phyloP scores from a whole-genome alignment of 1,140 invertebrate species.

The Cydia fagiglandana region DNA sequence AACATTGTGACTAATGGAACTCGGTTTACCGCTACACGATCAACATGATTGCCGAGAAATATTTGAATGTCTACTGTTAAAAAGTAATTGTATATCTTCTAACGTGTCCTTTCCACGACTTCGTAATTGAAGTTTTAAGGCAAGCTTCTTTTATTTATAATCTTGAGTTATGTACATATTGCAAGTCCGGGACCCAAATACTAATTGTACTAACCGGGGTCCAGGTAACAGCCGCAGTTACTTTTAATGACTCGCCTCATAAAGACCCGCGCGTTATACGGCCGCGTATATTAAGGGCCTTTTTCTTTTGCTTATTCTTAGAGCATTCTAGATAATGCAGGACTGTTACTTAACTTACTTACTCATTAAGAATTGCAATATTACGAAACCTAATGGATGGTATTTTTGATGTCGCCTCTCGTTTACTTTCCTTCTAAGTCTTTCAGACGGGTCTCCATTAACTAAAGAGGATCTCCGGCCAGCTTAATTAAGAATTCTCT shows the following conservation, averaged over 20 bases:
- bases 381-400: slow-evolving; percentile 44
- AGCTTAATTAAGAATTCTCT: slow-evolving; percentile 77
- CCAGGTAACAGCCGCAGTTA: slow-evolving; percentile 11
- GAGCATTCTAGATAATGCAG: background rate
- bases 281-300: slow-evolving; percentile 12
- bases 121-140: background rate
- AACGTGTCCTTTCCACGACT: background rate
- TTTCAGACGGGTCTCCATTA: slow-evolving; percentile 66
- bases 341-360: slow-evolving; percentile 4
- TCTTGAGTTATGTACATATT: background rate
- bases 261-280: too few relatives aligned
- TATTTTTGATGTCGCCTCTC: slow-evolving; percentile 52
- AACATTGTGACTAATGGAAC: slow-evolving; percentile 35
- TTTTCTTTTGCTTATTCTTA: slow-evolving; percentile 13
- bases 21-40: slow-evolving; percentile 8
- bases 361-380: slow-evolving; percentile 27
- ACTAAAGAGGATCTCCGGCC: slow-evolving; percentile 64
- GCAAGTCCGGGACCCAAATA: background rate
- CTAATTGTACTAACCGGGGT: background rate
- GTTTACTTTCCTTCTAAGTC: slow-evolving; percentile 62
- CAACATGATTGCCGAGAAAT: background rate
- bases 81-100: slow-evolving; percentile 8
- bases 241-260: slow-evolving; percentile 22
- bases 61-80: background rate
- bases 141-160: background rate